Percentiles rank a stretch among this genome's conserved stretches.
These are phyloP conservation scores for Anoncus sp. DNA, from an alignment of 2,888 invertebrate genomes.

Conservation along the genomic window DNA sequence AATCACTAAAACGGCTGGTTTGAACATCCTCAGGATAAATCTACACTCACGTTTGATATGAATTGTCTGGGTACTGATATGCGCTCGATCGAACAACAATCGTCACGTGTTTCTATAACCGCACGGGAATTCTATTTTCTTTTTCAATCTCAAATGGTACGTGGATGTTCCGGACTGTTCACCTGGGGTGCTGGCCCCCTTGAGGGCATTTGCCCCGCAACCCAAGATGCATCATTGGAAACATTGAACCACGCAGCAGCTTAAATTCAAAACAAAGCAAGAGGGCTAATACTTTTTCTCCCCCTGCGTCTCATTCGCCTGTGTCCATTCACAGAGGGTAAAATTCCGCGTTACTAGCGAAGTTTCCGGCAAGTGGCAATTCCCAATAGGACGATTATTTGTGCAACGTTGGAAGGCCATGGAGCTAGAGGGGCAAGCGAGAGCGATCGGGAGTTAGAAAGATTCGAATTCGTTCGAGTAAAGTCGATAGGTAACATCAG, in stretches of 20 bases:
- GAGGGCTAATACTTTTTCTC: constrained; percentile 23
- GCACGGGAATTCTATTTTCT: constrained; percentile 31
- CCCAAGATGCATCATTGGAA: constrained; percentile 35
- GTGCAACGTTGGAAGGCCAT: constrained; percentile 58
- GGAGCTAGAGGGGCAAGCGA: constrained; percentile 10
- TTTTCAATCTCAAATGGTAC: constrained; percentile 55
- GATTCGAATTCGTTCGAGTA: constrained; percentile 53
- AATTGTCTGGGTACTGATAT: not conserved
- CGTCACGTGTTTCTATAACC: not conserved
- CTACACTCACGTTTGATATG: constrained; percentile 27
- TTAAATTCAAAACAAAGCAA: constrained; percentile 32
- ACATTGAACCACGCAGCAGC: constrained; percentile 37
- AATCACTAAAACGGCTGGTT: constrained; percentile 13
- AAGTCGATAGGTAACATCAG: constrained; percentile 38
- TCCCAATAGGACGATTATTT: constrained; percentile 74
- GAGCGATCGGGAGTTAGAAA: constrained; percentile 36
- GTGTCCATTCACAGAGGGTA: constrained; percentile 25
- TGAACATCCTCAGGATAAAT: constrained; percentile 34
- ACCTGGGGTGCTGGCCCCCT: constrained; percentile 3
- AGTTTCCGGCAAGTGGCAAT: constrained; percentile 75
- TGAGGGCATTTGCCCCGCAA: constrained; percentile 7
- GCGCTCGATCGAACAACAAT: constrained; percentile 14
- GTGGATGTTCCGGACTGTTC: constrained; percentile 40
- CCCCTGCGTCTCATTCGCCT: constrained; percentile 9
- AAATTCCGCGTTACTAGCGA: constrained; percentile 68